A percentile compares a stretch with the other conserved stretches of the same genome.
Evolutionary conservation across 2,113 vertebrate species (phyloP).

Genomic region (Ancistrus triradiatus): DNA sequence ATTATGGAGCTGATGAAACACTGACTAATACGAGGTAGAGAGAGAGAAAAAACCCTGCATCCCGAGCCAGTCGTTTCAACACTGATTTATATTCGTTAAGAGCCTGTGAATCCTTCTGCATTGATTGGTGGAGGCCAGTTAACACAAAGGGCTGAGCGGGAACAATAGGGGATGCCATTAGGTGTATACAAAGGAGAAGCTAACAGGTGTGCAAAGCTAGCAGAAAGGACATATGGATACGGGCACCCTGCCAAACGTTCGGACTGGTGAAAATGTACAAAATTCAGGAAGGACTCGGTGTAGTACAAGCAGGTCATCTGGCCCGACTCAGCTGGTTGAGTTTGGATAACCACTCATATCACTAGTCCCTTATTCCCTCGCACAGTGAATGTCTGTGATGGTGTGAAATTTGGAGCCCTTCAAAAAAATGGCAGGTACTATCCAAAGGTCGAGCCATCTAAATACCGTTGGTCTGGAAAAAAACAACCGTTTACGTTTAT

Average conservation of each 20-base stretch:
- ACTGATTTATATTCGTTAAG: slow-evolving; percentile 15
- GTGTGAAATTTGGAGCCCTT: too few relatives aligned
- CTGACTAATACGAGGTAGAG: too few relatives aligned
- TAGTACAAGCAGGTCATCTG: not conserved
- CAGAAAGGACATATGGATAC: not conserved
- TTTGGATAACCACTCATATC: too few relatives aligned
- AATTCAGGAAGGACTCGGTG: not conserved
- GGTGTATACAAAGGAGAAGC: slow-evolving; percentile 29
- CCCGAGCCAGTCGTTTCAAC: not conserved
- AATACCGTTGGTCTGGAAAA: too few relatives aligned
- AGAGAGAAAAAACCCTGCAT: too few relatives aligned
- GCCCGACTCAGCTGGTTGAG: not conserved
- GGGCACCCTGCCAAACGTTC: not conserved
- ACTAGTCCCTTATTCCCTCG: too few relatives aligned
- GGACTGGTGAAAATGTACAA: not conserved
- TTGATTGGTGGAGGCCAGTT: slow-evolving; percentile 15
- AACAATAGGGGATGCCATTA: slow-evolving; percentile 28
- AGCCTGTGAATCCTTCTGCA: slow-evolving; percentile 11
- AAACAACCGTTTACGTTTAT: too few relatives aligned
- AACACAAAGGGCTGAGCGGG: slow-evolving; percentile 4
- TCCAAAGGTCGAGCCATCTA: too few relatives aligned
- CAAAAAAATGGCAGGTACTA: too few relatives aligned
- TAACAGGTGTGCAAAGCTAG: slow-evolving; percentile 8
- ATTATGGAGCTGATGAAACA: too few relatives aligned
- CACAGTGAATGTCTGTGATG: too few relatives aligned